Percentiles rank a stretch among this genome's conserved stretches.
Conservation (phyloP, 2,888 invertebrate species). For the Blomia tropicalis region DNA sequence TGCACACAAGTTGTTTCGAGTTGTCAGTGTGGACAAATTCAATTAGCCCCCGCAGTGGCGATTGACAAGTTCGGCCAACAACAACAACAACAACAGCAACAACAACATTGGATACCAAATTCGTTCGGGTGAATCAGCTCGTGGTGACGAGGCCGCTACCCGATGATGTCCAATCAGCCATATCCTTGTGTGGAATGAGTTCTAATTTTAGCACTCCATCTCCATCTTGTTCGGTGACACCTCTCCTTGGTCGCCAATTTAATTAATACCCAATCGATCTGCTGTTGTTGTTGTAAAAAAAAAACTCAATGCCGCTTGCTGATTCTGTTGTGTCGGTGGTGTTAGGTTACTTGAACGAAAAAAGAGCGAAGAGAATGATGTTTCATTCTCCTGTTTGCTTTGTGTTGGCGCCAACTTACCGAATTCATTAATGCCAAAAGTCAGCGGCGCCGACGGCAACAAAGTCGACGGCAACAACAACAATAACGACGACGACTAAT, state of each 20-base stretch:
- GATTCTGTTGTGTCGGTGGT: no score
- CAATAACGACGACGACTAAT: no score
- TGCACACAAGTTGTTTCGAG: no score
- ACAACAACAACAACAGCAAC: not conserved
- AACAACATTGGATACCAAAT: no score
- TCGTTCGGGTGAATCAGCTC: no score
- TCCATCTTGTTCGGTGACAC: slow-evolving; percentile 1
- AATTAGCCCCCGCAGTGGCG: not conserved
- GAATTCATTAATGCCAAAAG: slow-evolving; percentile 1
- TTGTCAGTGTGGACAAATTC: not conserved
- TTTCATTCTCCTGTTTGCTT: not conserved
- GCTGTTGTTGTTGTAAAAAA: not conserved
- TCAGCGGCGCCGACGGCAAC: no score
- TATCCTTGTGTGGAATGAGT: slow-evolving; percentile 1
- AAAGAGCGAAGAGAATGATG: no score
- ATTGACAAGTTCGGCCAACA: not conserved
- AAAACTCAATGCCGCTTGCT: no score
- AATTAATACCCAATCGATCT: slow-evolving; percentile 3
- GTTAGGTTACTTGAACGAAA: no score
- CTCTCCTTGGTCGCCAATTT: not conserved
- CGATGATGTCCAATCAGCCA: slow-evolving; percentile 11
- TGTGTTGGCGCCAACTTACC: not conserved
- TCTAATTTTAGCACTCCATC: not conserved
- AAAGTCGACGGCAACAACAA: no score
- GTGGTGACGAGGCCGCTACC: no score